Evolutionary conservation across 1,140 invertebrate genomes (phyloP), one percentile per base, ranked within the genome.

Genomic region (Bombyx mori): DNA sequence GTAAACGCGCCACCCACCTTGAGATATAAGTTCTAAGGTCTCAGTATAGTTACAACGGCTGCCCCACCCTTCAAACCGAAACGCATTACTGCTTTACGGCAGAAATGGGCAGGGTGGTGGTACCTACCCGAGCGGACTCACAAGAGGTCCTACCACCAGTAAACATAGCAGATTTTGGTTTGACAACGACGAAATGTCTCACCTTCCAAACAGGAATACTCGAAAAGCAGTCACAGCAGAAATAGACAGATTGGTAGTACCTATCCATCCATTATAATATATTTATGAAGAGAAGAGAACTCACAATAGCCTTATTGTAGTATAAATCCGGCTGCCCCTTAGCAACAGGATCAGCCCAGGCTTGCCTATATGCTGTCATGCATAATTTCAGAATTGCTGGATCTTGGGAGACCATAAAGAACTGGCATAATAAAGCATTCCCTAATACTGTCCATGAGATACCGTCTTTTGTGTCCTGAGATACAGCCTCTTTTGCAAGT

Each of bases 231-330:
- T 45, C 44, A 45, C 44, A 45, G 12, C 12, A 18, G 12, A 18
- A 18, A 18, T 18, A 18, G 12, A 35, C 2, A 35, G 4, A 5
- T 35, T 35, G 26, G 26, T 5, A 35, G 4, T 35, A 35, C 26
- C 26, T 35, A 35, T 3, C 26, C 26, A 35, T 35, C 26, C 2
- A 35, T 35, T 35, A 35, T 35, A 35, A 35, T 35, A 0, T 35
- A 35, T 35, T 3, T 35, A 35, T 35, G 26, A 35, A 35, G 0
- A 35, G 56, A 57, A 53, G 43, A 22, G 67, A 71, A 90, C 90
- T 91, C 89, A 96, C 95, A 68, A 95, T 90, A 56, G 92, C 94
- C 90, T 94, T 93, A 80, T 97, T 97, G 75, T 93, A 96, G 89
- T 95, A 94, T 44, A 97, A 89, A 89, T 96, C 94, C 2, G 94